A percentile compares a stretch with the other conserved stretches of the same genome.
Conservation (phyloP, 2,888 invertebrate genomes). For the Lissonota sp. region DNA sequence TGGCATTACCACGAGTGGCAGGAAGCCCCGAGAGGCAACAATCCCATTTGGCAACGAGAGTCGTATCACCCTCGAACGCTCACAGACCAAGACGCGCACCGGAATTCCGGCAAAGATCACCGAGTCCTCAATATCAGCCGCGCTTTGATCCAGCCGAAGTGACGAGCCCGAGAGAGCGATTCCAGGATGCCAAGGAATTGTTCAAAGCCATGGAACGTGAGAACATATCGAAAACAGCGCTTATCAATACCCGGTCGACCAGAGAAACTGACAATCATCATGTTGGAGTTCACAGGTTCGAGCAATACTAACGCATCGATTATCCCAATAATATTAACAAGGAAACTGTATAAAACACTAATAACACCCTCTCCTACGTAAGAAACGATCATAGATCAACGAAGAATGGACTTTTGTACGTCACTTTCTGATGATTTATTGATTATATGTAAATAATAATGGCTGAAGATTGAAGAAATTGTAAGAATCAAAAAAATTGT, state of each 20-base stretch:
- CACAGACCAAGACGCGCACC: constrained; percentile 84
- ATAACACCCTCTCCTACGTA: too few relatives aligned
- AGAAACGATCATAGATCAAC: too few relatives aligned
- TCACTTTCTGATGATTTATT: too few relatives aligned
- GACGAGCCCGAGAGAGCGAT: constrained; percentile 89
- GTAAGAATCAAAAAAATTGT: too few relatives aligned
- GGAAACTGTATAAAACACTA: too few relatives aligned
- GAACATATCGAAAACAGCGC: constrained; percentile 77
- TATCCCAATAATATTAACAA: too few relatives aligned
- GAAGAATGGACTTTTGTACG: too few relatives aligned
- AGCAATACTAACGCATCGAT: too few relatives aligned
- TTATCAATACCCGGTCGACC: constrained; percentile 72
- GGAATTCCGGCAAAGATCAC: constrained; percentile 83
- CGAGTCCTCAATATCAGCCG: constrained; percentile 84
- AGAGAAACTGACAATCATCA: constrained; percentile 72
- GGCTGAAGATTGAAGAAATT: too few relatives aligned
- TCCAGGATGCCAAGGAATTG: constrained; percentile 94
- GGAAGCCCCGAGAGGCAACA: constrained; percentile 78
- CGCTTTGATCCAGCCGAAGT: constrained; percentile 81
- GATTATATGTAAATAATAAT: too few relatives aligned
- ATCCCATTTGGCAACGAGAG: constrained; percentile 65
- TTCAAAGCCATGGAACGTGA: constrained; percentile 92
- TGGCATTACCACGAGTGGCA: constrained; percentile 79
- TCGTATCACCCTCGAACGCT: constrained; percentile 72
- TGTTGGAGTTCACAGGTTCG: constrained; percentile 74